Percentiles rank a stretch among this genome's conserved stretches.
These are phyloP conservation scores for Holotrichia oblita DNA, from an alignment of 1,140 invertebrate genomes.

Conservation along the genomic window DNA sequence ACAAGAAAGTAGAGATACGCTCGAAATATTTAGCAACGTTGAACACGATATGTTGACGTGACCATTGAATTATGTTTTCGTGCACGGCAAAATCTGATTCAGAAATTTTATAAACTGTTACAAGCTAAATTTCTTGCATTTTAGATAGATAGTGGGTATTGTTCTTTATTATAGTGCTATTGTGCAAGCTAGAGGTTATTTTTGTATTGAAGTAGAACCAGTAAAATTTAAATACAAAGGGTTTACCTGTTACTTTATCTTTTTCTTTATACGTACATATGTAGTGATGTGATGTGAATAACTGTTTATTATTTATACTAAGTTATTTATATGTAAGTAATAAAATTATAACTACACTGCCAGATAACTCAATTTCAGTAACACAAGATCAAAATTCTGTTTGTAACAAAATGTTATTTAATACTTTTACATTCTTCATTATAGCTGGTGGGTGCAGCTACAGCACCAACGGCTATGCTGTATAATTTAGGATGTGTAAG, in stretches of 20 bases:
- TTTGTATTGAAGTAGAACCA: background rate
- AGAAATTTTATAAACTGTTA: slow-evolving; percentile 6
- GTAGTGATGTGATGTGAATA: no score
- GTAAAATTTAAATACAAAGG: background rate
- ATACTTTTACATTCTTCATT: no score
- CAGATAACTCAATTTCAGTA: no score
- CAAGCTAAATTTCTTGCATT: slow-evolving; percentile 17
- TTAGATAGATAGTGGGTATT: slow-evolving; percentile 12
- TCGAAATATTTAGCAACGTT: slow-evolving; percentile 8
- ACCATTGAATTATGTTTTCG: slow-evolving; percentile 16
- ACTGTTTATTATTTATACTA: no score
- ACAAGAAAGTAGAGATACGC: background rate
- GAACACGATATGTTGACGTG: slow-evolving; percentile 15
- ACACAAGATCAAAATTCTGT: no score
- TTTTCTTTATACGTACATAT: no score
- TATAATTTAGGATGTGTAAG: no score
- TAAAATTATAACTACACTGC: no score
- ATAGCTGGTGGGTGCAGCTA: no score
- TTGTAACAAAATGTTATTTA: no score
- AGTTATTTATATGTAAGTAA: no score
- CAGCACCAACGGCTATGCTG: no score
- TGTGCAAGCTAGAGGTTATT: background rate
- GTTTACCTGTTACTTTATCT: background rate
- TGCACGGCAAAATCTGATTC: slow-evolving; percentile 1
- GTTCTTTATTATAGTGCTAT: background rate